These are phyloP conservation scores for Picus viridis DNA, from an alignment of 2,797 vertebrate genomes.

Conservation along the genomic window DNA sequence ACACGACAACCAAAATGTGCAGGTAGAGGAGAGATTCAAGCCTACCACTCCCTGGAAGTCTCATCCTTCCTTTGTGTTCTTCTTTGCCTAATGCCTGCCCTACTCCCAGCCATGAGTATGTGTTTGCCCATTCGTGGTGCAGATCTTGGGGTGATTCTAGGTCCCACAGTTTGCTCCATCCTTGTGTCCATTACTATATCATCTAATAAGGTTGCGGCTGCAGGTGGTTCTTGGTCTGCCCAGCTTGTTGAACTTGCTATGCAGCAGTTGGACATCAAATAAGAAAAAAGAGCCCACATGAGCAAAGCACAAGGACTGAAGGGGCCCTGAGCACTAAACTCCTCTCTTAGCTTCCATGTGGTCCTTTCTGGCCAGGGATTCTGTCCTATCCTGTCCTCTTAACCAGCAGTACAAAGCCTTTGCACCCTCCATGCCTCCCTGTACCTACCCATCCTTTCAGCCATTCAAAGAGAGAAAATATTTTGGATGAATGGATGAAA, in stretches of 20 bases:
- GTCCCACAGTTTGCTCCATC: neutral
- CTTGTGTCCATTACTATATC: neutral
- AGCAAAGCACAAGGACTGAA: neutral
- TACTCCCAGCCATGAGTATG: neutral
- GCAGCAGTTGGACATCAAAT: neutral
- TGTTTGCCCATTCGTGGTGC: neutral
- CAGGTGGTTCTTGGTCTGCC: neutral
- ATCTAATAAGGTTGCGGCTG: neutral
- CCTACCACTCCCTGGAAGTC: neutral
- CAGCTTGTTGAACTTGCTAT: rapidly evolving
- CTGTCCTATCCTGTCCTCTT: neutral
- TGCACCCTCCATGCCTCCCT: neutral
- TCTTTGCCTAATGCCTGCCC: neutral
- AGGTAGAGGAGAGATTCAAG: constrained; percentile 77
- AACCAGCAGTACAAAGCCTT: neutral
- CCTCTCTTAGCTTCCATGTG: neutral
- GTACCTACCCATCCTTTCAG: neutral
- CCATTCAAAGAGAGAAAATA: rapidly evolving
- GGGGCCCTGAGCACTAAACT: neutral
- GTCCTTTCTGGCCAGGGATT: neutral
- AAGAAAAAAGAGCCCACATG: neutral
- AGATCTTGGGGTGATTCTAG: neutral
- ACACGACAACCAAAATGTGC: constrained; percentile 91
- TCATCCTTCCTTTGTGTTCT: neutral
- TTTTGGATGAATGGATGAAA: neutral